Percentiles rank a stretch among this genome's conserved stretches.
phyloP scores from a whole-genome alignment of 2,888 invertebrate genomes.

The Sinopyrophorus schimmeli region DNA sequence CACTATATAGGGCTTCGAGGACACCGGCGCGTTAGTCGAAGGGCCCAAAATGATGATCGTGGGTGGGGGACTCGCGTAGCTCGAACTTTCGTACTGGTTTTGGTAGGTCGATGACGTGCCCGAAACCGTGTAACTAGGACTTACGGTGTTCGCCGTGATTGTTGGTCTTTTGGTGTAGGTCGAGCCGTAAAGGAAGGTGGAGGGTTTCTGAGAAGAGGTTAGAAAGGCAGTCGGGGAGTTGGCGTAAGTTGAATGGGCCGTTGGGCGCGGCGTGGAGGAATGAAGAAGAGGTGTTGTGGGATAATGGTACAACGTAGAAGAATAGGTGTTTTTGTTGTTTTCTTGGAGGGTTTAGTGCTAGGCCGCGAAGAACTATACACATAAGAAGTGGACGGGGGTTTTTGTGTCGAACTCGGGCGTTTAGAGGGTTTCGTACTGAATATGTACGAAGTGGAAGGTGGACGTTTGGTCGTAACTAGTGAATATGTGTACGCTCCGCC shows the following conservation, averaged over 20 bases:
- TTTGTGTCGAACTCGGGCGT: constrained; percentile 39
- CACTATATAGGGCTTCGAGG: background rate
- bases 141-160: constrained; percentile 36
- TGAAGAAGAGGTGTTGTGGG: constrained; percentile 34
- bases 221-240: constrained; percentile 43
- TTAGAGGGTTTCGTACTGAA: constrained; percentile 14
- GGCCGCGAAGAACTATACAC: constrained; percentile 42
- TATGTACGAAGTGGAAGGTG: constrained; percentile 28
- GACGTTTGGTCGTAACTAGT: constrained; percentile 33
- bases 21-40: constrained; percentile 33
- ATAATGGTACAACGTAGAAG: constrained; percentile 10
- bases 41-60: constrained; percentile 65
- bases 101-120: background rate
- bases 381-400: constrained; percentile 56
- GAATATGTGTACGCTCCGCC: constrained; percentile 9
- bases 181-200: too few relatives aligned
- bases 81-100: constrained; percentile 1
- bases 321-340: constrained; percentile 8
- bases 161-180: constrained; percentile 43
- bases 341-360: constrained; percentile 25
- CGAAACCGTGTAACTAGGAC: constrained; percentile 42
- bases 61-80: constrained; percentile 57
- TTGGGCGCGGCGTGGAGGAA: constrained; percentile 45
- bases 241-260: constrained; percentile 47
- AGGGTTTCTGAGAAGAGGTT: constrained; percentile 45